phyloP scores from a whole-genome alignment of 2,797 vertebrate species.

The Pogoniulus pusillus region DNA sequence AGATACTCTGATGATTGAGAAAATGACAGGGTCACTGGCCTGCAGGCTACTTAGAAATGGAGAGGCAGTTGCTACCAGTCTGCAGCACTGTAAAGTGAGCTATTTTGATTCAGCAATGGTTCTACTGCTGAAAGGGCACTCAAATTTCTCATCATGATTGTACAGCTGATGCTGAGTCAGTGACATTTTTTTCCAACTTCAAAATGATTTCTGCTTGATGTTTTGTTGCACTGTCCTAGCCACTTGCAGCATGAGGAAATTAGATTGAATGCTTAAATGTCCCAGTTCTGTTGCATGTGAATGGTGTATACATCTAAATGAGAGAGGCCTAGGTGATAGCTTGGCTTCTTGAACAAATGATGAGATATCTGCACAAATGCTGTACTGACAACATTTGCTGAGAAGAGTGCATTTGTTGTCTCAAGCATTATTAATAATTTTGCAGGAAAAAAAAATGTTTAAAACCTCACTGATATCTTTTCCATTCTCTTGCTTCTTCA shows the following conservation, averaged over 20 bases:
- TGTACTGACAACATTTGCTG: background rate
- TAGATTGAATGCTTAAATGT: background rate
- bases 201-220: background rate
- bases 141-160: background rate
- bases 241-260: background rate
- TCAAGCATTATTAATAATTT: background rate
- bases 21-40: background rate
- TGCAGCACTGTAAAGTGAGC: background rate
- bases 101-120: background rate
- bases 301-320: background rate
- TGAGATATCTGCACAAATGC: background rate
- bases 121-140: background rate
- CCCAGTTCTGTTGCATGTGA: background rate
- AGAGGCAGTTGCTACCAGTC: background rate
- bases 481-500: background rate
- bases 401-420: background rate
- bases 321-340: background rate
- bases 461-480: background rate
- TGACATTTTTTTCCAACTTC: background rate
- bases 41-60: background rate
- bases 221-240: background rate
- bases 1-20: background rate
- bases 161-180: slow-evolving; percentile 12
- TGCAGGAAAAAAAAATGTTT: background rate
- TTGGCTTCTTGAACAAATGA: background rate